Evolutionary conservation across 2,888 invertebrate genomes (phyloP).

Genomic region (Pardosa pseudoannulata): DNA sequence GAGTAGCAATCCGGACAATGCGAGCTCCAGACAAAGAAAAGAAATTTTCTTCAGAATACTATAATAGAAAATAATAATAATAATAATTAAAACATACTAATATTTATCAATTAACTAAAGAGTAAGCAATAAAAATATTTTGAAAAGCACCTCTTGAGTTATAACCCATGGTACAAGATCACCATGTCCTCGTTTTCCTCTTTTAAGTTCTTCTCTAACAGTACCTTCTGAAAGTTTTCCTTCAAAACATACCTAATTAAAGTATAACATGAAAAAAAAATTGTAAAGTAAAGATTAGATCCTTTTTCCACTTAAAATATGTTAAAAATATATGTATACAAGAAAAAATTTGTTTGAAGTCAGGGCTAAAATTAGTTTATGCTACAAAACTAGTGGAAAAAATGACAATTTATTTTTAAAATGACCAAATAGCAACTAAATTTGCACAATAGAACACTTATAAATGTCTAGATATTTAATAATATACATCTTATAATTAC

Average conservation of each 20-base stretch:
- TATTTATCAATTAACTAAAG: not conserved
- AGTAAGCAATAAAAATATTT: not conserved
- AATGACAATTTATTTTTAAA: too few relatives aligned
- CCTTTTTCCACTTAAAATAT: too few relatives aligned
- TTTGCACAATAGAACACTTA: too few relatives aligned
- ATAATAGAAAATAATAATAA: not conserved
- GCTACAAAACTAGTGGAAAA: too few relatives aligned
- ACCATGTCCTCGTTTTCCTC: slow-evolving; percentile 94
- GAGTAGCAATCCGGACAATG: slow-evolving; percentile 96
- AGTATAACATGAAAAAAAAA: too few relatives aligned
- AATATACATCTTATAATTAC: too few relatives aligned
- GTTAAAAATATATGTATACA: too few relatives aligned
- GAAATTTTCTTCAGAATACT: slow-evolving; percentile 94
- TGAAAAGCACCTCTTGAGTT: slow-evolving; percentile 85
- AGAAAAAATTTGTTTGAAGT: too few relatives aligned
- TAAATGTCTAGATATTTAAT: too few relatives aligned
- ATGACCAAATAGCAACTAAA: too few relatives aligned
- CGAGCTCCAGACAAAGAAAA: slow-evolving; percentile 92
- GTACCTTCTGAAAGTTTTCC: slow-evolving; percentile 83
- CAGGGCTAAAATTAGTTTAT: too few relatives aligned
- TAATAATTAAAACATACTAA: not conserved
- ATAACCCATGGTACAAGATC: slow-evolving; percentile 99
- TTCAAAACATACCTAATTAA: slow-evolving; percentile 82
- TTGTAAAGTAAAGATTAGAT: too few relatives aligned
- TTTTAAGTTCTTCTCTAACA: slow-evolving; percentile 86